Percentiles rank a stretch among this genome's conserved stretches.
phyloP scores from a whole-genome alignment of 2,888 invertebrate genomes.

The Macaria liturata region DNA sequence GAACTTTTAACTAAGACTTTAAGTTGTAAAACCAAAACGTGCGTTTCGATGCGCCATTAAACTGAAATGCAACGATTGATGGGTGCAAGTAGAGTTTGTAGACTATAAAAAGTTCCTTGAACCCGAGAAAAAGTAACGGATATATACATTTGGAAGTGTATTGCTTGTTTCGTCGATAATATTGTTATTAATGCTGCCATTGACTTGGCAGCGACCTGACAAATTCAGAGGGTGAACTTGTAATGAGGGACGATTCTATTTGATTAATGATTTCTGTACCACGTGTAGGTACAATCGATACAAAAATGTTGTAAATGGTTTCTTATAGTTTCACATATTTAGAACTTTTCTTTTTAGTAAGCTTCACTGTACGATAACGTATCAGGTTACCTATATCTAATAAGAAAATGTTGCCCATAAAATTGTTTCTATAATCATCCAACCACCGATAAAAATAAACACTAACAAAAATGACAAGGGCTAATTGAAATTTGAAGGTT shows the following conservation, averaged over 20 bases:
- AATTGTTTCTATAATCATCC: too few relatives aligned
- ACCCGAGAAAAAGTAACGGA: slow-evolving; percentile 46
- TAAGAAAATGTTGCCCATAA: too few relatives aligned
- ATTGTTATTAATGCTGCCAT: slow-evolving; percentile 48
- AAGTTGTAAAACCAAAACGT: slow-evolving; percentile 35
- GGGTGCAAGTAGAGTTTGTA: slow-evolving; percentile 47
- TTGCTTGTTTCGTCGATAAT: slow-evolving; percentile 42
- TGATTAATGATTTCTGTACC: not conserved
- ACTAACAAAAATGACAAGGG: too few relatives aligned
- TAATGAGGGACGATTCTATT: slow-evolving; percentile 2
- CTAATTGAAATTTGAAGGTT: too few relatives aligned
- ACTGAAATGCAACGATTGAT: slow-evolving; percentile 65
- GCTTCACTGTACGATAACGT: too few relatives aligned
- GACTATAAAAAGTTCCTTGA: slow-evolving; percentile 61
- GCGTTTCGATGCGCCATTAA: slow-evolving; percentile 55
- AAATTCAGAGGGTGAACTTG: slow-evolving; percentile 8
- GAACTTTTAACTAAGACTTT: slow-evolving; percentile 36
- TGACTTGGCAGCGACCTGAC: slow-evolving; percentile 41
- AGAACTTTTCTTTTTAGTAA: too few relatives aligned
- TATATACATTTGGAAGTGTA: slow-evolving; percentile 31
- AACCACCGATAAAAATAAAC: too few relatives aligned
- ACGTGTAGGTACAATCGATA: too few relatives aligned
- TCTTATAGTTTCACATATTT: too few relatives aligned
- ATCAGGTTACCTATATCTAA: too few relatives aligned
- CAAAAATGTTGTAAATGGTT: too few relatives aligned